These are phyloP conservation scores for Microctenopoma steveboyesi DNA, from an alignment of 2,797 vertebrate genomes.

Conservation along the genomic window DNA sequence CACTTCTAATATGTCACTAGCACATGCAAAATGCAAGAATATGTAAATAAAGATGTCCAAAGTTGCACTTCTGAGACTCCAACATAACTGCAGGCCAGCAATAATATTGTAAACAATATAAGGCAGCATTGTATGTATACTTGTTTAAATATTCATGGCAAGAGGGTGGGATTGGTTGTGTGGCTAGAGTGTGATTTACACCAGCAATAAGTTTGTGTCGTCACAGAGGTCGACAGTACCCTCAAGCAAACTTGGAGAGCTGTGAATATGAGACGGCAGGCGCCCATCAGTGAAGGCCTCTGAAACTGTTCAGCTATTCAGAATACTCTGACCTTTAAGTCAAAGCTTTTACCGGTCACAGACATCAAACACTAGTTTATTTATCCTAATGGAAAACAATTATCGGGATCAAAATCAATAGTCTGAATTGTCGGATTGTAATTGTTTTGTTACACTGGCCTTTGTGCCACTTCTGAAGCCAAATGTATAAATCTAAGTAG, in stretches of 20 bases:
- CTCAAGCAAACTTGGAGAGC: slow-evolving; percentile 55
- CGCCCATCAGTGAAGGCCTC: slow-evolving; percentile 61
- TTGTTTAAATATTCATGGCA: slow-evolving; percentile 74
- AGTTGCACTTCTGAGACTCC: slow-evolving; percentile 49
- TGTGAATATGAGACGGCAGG: slow-evolving; percentile 56
- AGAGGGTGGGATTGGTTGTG: slow-evolving; percentile 51
- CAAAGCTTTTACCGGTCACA: slow-evolving; percentile 16
- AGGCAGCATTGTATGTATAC: slow-evolving; percentile 46
- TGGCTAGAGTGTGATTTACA: slow-evolving; percentile 70
- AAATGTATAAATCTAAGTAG: not conserved
- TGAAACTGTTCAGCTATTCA: slow-evolving; percentile 46
- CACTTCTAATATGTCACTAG: slow-evolving; percentile 8
- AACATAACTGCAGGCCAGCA: slow-evolving; percentile 35
- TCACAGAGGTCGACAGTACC: slow-evolving; percentile 63
- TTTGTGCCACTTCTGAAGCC: not conserved
- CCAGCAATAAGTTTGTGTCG: slow-evolving; percentile 75
- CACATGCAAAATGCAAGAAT: not conserved
- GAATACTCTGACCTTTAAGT: slow-evolving; percentile 41
- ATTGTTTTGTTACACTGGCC: not conserved
- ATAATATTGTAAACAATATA: slow-evolving; percentile 40
- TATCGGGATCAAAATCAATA: slow-evolving; percentile 27
- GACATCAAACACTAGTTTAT: slow-evolving; percentile 13
- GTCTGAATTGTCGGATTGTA: slow-evolving; percentile 1
- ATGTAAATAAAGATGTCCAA: slow-evolving; percentile 15
- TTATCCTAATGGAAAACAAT: slow-evolving; percentile 16